phyloP scores from a whole-genome alignment of 2,888 invertebrate species.

The Esperia sulphurella region DNA sequence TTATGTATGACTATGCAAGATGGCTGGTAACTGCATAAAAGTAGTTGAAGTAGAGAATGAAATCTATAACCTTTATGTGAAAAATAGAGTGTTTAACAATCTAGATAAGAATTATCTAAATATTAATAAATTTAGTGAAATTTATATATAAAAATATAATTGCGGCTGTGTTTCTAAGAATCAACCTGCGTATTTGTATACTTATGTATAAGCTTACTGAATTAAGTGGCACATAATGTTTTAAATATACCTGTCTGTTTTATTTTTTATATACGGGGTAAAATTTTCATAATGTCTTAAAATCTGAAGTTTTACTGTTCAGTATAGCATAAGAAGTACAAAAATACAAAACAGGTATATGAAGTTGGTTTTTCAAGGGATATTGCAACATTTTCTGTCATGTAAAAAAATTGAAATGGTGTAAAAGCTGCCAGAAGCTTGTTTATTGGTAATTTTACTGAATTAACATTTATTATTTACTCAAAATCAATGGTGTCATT shows the following conservation, averaged over 20 bases:
- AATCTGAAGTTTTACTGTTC: too few species aligned
- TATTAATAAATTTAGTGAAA: slow-evolving; percentile 26
- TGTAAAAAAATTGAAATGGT: too few species aligned
- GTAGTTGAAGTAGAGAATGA: slow-evolving; percentile 36
- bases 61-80: slow-evolving; percentile 27
- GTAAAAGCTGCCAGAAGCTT: too few species aligned
- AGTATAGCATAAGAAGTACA: too few species aligned
- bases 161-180: slow-evolving; percentile 61
- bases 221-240: slow-evolving; percentile 18
- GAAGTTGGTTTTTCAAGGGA: too few species aligned
- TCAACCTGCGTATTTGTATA: slow-evolving; percentile 45
- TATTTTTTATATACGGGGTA: slow-evolving; percentile 13
- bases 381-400: too few species aligned
- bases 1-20: slow-evolving; percentile 32
- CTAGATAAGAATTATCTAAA: slow-evolving; percentile 27
- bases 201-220: slow-evolving; percentile 37
- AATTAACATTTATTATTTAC: too few species aligned
- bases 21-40: slow-evolving; percentile 44
- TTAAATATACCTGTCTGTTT: slow-evolving; percentile 4
- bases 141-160: slow-evolving; percentile 29
- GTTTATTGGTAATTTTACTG: too few species aligned
- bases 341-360: too few species aligned
- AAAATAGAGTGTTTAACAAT: slow-evolving; percentile 21
- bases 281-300: too few species aligned
- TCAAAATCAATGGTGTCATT: too few species aligned